These are phyloP conservation scores for Gryllus longicercus DNA, from an alignment of 2,888 invertebrate genomes.

Conservation along the genomic window DNA sequence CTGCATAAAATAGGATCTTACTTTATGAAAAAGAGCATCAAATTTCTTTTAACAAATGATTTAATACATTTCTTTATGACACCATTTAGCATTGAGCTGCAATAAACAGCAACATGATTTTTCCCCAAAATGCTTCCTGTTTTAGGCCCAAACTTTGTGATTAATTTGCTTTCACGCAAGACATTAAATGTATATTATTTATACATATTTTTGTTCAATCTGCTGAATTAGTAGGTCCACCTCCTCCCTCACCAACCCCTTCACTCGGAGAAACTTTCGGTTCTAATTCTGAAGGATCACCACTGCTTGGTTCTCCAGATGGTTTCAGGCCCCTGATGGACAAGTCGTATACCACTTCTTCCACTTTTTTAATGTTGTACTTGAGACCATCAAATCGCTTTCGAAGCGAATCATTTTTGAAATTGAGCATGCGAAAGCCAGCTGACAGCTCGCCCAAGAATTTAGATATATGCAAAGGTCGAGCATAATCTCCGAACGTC, in stretches of 20 bases:
- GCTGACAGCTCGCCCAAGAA: slow-evolving; percentile 85
- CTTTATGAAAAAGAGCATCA: too few species aligned
- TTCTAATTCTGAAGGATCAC: too few species aligned
- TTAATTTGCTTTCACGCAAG: too few species aligned
- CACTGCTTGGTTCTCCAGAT: slow-evolving; percentile 20
- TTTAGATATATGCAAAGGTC: slow-evolving; percentile 76
- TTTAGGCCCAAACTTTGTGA: too few species aligned
- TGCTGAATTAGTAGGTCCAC: neutral
- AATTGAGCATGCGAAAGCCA: slow-evolving; percentile 82
- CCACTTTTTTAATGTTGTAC: slow-evolving; percentile 91
- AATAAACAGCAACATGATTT: too few species aligned
- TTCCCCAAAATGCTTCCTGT: too few species aligned
- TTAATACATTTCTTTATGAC: too few species aligned
- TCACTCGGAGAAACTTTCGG: too few species aligned
- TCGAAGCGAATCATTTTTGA: slow-evolving; percentile 84
- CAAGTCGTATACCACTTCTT: slow-evolving; percentile 85
- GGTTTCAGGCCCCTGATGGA: slow-evolving; percentile 72
- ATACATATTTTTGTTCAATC: neutral
- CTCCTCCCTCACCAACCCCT: neutral
- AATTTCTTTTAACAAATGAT: too few species aligned
- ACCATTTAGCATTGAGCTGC: too few species aligned
- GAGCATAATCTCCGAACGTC: slow-evolving; percentile 75
- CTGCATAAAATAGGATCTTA: too few species aligned
- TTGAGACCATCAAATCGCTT: slow-evolving; percentile 84
- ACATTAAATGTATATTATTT: too few species aligned